These are phyloP conservation scores for Drosophila lacteicornis DNA, from an alignment of 1,140 invertebrate genomes.

Conservation along the genomic window DNA sequence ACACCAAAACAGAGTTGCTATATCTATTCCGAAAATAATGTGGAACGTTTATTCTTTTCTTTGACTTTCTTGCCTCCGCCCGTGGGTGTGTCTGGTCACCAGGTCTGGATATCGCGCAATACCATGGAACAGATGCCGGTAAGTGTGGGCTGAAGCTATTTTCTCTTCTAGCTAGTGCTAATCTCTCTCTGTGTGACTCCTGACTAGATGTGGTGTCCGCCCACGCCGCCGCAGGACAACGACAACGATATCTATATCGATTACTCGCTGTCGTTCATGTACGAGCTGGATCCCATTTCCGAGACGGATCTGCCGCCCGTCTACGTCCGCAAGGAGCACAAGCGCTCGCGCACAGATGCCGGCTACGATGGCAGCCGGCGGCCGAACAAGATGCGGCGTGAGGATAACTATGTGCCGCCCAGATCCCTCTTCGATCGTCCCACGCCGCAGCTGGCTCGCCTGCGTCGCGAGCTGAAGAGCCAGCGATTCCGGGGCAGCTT, in stretches of 20 bases:
- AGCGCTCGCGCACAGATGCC: constrained; percentile 89
- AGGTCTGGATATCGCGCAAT: constrained; percentile 91
- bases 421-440: constrained; percentile 95
- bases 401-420: constrained; percentile 91
- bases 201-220: constrained; percentile 96
- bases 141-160: constrained; percentile 85
- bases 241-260: constrained; percentile 95
- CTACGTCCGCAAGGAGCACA: constrained; percentile 92
- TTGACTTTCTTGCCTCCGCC: constrained; percentile 83
- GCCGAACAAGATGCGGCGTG: constrained; percentile 89
- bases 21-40: constrained; percentile 77
- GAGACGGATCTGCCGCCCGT: constrained; percentile 94
- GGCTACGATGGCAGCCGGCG: constrained; percentile 86
- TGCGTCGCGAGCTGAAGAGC: constrained; percentile 91
- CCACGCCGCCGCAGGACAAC: constrained; percentile 96
- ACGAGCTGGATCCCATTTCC: constrained; percentile 92
- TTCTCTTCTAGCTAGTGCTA: no score
- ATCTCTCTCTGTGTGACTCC: constrained; percentile 9
- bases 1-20: constrained; percentile 84
- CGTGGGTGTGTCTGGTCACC: constrained; percentile 31
- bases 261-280: constrained; percentile 92
- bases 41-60: constrained; percentile 80
- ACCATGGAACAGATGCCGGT: constrained; percentile 91
- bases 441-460: constrained; percentile 90
- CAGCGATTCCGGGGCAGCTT: constrained; percentile 89